These are phyloP conservation scores for Monopterus albus DNA, from an alignment of 2,113 vertebrate species.

Conservation along the genomic window DNA sequence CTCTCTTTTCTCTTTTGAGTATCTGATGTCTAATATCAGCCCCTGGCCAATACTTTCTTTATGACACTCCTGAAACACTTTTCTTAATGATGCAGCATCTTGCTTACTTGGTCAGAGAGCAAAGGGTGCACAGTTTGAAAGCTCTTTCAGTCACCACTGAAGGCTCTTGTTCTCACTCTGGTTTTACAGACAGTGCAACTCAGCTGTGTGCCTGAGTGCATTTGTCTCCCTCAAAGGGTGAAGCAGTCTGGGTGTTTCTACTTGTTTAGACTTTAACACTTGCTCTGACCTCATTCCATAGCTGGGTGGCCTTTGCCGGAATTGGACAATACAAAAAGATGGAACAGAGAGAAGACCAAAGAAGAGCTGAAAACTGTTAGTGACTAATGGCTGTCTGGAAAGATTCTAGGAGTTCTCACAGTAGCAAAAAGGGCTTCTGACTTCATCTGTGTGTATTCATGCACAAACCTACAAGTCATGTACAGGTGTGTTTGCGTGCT, in stretches of 20 bases:
- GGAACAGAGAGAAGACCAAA: slow-evolving; percentile 13
- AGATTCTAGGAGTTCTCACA: slow-evolving; percentile 23
- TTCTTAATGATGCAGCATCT: slow-evolving; percentile 55
- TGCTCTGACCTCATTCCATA: slow-evolving; percentile 53
- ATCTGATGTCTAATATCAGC: slow-evolving; percentile 5
- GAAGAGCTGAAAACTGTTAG: neutral
- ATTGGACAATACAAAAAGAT: slow-evolving; percentile 33
- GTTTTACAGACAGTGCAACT: slow-evolving; percentile 44
- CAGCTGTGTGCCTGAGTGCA: slow-evolving; percentile 46
- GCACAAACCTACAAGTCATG: neutral
- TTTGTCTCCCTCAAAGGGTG: slow-evolving; percentile 37
- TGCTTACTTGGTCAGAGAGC: slow-evolving; percentile 41
- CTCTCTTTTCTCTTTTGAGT: neutral
- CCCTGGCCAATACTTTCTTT: slow-evolving; percentile 12
- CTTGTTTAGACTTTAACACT: slow-evolving; percentile 55
- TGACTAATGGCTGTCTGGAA: slow-evolving; percentile 14
- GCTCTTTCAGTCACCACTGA: slow-evolving; percentile 47
- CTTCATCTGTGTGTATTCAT: slow-evolving; percentile 6
- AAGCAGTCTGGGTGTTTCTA: slow-evolving; percentile 35
- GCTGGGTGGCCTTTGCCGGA: slow-evolving; percentile 56
- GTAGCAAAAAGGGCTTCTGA: slow-evolving; percentile 25
- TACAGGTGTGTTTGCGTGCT: slow-evolving; percentile 17
- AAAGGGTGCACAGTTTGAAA: slow-evolving; percentile 50
- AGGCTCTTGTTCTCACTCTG: slow-evolving; percentile 30
- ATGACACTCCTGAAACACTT: slow-evolving; percentile 28